Conservation (phyloP, 2,797 vertebrate species). For the Lagocephalus sceleratus region DNA sequence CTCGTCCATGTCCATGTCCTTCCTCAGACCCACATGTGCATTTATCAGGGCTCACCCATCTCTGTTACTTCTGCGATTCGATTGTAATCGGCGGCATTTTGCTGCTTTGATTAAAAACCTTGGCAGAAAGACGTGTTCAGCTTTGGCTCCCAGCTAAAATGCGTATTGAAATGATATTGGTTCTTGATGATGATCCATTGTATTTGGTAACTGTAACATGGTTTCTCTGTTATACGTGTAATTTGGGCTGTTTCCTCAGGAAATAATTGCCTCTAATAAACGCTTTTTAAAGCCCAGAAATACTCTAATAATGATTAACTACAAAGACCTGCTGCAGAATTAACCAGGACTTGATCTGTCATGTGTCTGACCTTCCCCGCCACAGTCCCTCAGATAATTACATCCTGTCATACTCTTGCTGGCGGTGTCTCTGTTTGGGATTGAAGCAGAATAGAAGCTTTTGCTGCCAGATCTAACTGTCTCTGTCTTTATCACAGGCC, state of each 20-base stretch:
- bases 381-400: neutral
- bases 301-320: neutral
- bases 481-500: slow-evolving; percentile 72
- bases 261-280: neutral
- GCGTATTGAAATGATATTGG: too few relatives aligned
- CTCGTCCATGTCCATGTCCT: neutral
- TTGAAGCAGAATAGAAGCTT: slow-evolving; percentile 5
- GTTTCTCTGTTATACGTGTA: neutral
- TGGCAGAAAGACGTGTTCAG: neutral
- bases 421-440: slow-evolving; percentile 1
- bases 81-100: neutral
- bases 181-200: neutral
- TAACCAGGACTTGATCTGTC: neutral
- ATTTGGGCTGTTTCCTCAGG: neutral
- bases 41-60: slow-evolving; percentile 23
- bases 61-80: slow-evolving; percentile 20
- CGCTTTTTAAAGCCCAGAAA: neutral
- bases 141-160: too few relatives aligned
- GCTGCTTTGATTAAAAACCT: neutral
- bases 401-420: slow-evolving; percentile 1
- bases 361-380: slow-evolving; percentile 1
- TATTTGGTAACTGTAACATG: too few relatives aligned
- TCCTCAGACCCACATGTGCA: slow-evolving; percentile 7
- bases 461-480: slow-evolving; percentile 14
- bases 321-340: neutral